Conservation (phyloP, 2,888 invertebrate genomes). For the Penaeus monodon region DNA sequence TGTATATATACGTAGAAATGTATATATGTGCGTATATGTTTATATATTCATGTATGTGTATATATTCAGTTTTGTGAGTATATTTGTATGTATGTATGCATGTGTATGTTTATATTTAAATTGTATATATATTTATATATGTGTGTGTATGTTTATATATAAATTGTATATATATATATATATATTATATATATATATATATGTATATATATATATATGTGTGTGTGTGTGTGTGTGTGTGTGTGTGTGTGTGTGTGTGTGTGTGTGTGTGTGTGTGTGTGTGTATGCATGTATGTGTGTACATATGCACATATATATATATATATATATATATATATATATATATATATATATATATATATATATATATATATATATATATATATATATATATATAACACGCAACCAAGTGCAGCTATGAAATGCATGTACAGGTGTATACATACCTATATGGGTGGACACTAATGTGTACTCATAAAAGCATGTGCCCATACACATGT, state of each 20-base stretch:
- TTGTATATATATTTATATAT: neutral
- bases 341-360: neutral
- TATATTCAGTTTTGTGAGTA: neutral
- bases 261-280: too few species aligned
- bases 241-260: too few species aligned
- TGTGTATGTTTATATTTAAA: too few species aligned
- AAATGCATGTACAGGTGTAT: too few species aligned
- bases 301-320: too few species aligned
- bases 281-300: too few species aligned
- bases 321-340: too few species aligned
- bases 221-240: too few species aligned
- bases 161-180: neutral
- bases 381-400: neutral
- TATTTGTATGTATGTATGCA: neutral
- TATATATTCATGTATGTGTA: neutral
- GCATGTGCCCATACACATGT: too few species aligned
- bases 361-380: neutral
- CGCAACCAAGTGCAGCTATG: too few species aligned
- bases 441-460: too few species aligned
- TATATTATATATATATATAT: neutral
- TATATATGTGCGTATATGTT: neutral
- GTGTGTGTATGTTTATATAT: neutral
- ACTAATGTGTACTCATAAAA: too few species aligned
- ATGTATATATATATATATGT: neutral
- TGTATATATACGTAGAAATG: neutral